Conservation (phyloP, 2,797 vertebrate species). For the Pseudochaenichthys georgianus region DNA sequence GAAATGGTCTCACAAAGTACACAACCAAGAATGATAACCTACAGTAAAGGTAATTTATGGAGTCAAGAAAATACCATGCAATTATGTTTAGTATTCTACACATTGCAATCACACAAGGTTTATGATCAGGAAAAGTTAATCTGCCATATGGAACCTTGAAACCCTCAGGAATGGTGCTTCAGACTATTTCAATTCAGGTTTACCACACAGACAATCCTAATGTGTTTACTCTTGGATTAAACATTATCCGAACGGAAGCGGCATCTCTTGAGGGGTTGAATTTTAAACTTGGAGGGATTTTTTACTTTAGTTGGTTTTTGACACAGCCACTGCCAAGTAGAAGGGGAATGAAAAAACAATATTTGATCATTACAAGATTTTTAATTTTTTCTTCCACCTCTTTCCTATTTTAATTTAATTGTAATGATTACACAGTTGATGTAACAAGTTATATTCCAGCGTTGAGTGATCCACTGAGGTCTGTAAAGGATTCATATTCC, state of each 20-base stretch:
- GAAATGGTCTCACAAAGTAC: background rate
- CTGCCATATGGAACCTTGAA: conserved; percentile 14
- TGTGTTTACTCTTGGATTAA: conserved; percentile 49
- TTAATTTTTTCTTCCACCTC: conserved; percentile 5
- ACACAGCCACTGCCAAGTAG: conserved; percentile 34
- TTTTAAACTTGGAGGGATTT: conserved; percentile 34
- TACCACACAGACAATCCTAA: conserved; percentile 27
- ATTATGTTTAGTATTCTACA: background rate
- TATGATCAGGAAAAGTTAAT: background rate
- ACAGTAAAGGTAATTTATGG: background rate
- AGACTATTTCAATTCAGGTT: conserved; percentile 34
- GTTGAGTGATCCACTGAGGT: conserved; percentile 29
- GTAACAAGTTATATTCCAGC: conserved; percentile 34
- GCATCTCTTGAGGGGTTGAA: conserved; percentile 28
- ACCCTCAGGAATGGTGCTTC: conserved; percentile 19
- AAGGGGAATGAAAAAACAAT: conserved; percentile 6
- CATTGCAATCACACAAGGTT: background rate
- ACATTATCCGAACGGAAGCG: conserved; percentile 31
- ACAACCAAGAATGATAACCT: background rate
- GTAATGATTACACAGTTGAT: conserved; percentile 7
- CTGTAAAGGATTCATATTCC: conserved; percentile 46
- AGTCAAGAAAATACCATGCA: conserved; percentile 4
- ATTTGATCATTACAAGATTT: conserved; percentile 1
- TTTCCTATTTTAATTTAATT: background rate
- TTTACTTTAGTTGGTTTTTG: conserved; percentile 29